Evolutionary conservation across 2,888 invertebrate genomes (phyloP).

Genomic region (Athetis lepigone): DNA sequence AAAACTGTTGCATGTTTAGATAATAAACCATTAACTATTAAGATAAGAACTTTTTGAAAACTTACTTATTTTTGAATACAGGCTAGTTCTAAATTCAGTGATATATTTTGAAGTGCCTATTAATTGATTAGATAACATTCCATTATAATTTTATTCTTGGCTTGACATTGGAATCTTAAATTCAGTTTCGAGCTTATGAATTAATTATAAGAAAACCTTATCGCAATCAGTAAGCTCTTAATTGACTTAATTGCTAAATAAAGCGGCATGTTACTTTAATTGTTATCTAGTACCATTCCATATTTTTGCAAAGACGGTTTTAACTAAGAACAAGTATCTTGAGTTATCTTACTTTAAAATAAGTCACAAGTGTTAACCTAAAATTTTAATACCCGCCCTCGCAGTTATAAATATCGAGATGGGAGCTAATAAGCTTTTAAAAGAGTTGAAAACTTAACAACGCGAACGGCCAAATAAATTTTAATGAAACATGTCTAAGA

Average conservation of each 20-base stretch:
- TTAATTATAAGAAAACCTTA: slow-evolving; percentile 47
- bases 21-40: background rate
- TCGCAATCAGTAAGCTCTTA: slow-evolving; percentile 39
- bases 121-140: background rate
- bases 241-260: slow-evolving; percentile 38
- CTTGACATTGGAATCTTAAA: slow-evolving; percentile 31
- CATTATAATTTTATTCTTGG: slow-evolving; percentile 13
- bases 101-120: too few species aligned
- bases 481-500: too few species aligned
- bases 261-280: slow-evolving; percentile 44
- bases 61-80: too few species aligned
- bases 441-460: too few species aligned
- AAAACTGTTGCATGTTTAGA: slow-evolving; percentile 8
- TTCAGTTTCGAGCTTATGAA: slow-evolving; percentile 31
- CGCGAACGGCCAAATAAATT: too few species aligned
- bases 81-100: too few species aligned
- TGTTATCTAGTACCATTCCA: slow-evolving; percentile 39
- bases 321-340: slow-evolving; percentile 34
- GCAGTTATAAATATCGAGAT: too few species aligned
- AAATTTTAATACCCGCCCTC: too few species aligned
- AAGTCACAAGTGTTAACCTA: too few species aligned
- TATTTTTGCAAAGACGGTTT: slow-evolving; percentile 31
- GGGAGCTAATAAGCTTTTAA: too few species aligned
- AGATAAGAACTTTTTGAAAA: background rate
- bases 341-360: too few species aligned